Conservation (phyloP, 2,113 vertebrate genomes). For the Pteropus alecto region DNA sequence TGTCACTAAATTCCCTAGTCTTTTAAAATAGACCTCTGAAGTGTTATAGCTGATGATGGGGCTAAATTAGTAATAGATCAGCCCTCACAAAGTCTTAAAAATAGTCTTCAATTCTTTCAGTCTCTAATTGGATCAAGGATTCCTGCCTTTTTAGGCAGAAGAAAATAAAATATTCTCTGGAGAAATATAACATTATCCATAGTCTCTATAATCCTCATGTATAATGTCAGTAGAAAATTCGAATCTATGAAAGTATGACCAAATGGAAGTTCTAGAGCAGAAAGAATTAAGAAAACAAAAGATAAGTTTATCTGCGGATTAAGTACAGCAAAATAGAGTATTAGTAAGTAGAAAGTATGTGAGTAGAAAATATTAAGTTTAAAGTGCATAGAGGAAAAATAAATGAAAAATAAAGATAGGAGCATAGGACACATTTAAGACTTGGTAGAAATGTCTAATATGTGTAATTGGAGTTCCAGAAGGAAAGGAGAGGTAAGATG, state of each 20-base stretch:
- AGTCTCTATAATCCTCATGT: not conserved
- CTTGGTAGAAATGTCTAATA: not conserved
- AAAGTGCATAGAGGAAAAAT: not conserved
- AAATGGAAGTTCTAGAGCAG: not conserved
- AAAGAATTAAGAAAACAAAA: constrained; percentile 15
- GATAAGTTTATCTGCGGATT: not conserved
- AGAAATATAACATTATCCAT: not conserved
- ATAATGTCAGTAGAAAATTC: not conserved
- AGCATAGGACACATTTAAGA: not conserved
- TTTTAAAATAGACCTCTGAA: constrained; percentile 26
- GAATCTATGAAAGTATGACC: not conserved
- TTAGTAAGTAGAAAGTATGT: not conserved
- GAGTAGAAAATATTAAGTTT: not conserved
- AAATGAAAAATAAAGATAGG: not conserved
- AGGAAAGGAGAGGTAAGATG: not conserved
- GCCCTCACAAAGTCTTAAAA: constrained; percentile 17
- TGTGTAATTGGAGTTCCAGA: not conserved
- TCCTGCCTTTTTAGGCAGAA: not conserved
- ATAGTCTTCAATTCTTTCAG: not conserved
- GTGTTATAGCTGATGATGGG: not conserved
- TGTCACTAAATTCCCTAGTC: not conserved
- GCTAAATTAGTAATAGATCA: not conserved
- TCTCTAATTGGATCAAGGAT: not conserved
- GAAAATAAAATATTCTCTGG: constrained; percentile 14
- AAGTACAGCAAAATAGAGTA: not conserved